Percentiles rank a stretch among this genome's conserved stretches.
These are phyloP conservation scores for Oscheius onirici DNA, from an alignment of 2,888 invertebrate genomes.

Conservation along the genomic window DNA sequence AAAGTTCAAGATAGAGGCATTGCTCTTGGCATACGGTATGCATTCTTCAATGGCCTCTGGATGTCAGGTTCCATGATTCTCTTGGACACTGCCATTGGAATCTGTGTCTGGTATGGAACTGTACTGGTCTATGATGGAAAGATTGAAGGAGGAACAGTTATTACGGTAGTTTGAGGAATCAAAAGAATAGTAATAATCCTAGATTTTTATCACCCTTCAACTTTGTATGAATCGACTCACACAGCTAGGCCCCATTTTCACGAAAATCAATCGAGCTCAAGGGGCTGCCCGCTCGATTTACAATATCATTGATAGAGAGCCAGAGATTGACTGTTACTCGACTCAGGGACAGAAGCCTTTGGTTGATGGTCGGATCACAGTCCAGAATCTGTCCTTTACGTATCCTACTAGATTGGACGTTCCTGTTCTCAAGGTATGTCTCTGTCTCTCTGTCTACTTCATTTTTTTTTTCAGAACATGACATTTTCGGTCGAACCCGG, in stretches of 20 bases:
- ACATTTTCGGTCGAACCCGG: slow-evolving; percentile 58
- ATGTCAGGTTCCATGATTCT: slow-evolving; percentile 69
- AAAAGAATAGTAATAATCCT: background rate
- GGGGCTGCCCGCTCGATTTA: slow-evolving; percentile 79
- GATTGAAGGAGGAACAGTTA: background rate
- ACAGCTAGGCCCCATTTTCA: background rate
- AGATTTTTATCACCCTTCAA: slow-evolving; percentile 4
- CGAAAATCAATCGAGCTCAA: slow-evolving; percentile 6
- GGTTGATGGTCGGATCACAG: slow-evolving; percentile 72
- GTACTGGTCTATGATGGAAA: slow-evolving; percentile 38
- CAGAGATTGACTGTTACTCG: slow-evolving; percentile 60
- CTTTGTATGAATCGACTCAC: background rate
- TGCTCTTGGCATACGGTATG: slow-evolving; percentile 45
- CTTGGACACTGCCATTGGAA: slow-evolving; percentile 69
- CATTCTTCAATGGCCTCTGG: slow-evolving; percentile 61
- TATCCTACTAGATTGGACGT: slow-evolving; percentile 73
- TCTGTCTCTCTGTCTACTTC: too few relatives aligned
- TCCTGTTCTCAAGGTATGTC: slow-evolving; percentile 43
- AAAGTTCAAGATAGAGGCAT: slow-evolving; percentile 30
- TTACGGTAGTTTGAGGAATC: background rate
- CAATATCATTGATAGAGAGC: slow-evolving; percentile 73
- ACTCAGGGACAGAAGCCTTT: slow-evolving; percentile 72
- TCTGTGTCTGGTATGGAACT: slow-evolving; percentile 61
- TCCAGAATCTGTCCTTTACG: slow-evolving; percentile 73
- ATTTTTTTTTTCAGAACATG: slow-evolving; percentile 39